Conservation (phyloP, 2,888 invertebrate species). For the Hemicrepidius hirtus region DNA sequence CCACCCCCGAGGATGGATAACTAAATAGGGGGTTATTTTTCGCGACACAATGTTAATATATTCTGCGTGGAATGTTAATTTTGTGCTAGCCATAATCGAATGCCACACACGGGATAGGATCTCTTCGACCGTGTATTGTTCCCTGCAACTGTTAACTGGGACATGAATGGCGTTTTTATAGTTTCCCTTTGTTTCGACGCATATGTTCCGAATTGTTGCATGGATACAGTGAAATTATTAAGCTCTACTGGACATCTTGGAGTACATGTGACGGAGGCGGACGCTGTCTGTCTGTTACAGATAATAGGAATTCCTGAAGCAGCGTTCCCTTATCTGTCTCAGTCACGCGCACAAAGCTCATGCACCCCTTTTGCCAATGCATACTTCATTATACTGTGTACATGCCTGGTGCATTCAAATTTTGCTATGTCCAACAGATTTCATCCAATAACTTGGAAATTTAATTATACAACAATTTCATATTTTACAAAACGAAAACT, state of each 20-base stretch:
- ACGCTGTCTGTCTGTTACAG: slow-evolving; percentile 58
- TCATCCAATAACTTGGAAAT: not conserved
- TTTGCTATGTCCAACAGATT: slow-evolving; percentile 7
- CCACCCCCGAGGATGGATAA: slow-evolving; percentile 8
- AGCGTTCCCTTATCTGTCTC: slow-evolving; percentile 54
- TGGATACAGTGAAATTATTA: slow-evolving; percentile 49
- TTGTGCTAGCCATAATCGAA: slow-evolving; percentile 29
- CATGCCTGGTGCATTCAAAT: slow-evolving; percentile 17
- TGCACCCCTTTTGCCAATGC: slow-evolving; percentile 30
- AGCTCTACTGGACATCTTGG: slow-evolving; percentile 54
- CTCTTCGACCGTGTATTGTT: slow-evolving; percentile 9
- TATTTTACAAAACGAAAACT: not conserved
- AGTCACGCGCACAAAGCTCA: slow-evolving; percentile 47
- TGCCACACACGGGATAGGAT: slow-evolving; percentile 11
- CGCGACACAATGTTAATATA: slow-evolving; percentile 25
- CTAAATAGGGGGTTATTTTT: slow-evolving; percentile 31
- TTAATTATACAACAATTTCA: slow-evolving; percentile 15
- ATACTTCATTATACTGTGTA: slow-evolving; percentile 41
- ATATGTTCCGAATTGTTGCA: slow-evolving; percentile 23
- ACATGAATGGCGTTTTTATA: slow-evolving; percentile 32
- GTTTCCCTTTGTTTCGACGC: slow-evolving; percentile 23
- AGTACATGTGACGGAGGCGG: slow-evolving; percentile 53
- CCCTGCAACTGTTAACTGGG: slow-evolving; percentile 29
- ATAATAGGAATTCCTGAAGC: slow-evolving; percentile 61
- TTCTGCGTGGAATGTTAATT: slow-evolving; percentile 42